These are phyloP conservation scores for Oreochromis tanganicae DNA, from an alignment of 2,113 vertebrate genomes.

Conservation along the genomic window DNA sequence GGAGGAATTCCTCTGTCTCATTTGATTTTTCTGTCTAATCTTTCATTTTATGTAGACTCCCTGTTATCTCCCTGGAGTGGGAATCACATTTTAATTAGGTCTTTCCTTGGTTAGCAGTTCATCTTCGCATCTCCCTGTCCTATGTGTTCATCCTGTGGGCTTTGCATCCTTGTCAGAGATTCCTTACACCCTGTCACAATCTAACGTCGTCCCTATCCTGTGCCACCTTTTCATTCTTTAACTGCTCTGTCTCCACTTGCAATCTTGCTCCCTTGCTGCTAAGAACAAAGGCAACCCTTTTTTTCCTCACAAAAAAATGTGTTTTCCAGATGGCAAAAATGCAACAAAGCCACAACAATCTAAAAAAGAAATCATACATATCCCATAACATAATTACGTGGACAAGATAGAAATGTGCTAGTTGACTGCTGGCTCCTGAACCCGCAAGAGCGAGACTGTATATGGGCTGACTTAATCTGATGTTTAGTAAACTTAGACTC, in stretches of 20 bases:
- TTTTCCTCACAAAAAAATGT: constrained; percentile 16
- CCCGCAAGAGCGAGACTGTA: constrained; percentile 9
- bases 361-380: constrained; percentile 16
- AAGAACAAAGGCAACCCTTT: constrained; percentile 53
- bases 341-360: constrained; percentile 37
- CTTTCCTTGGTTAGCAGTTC: constrained; percentile 61
- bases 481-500: constrained; percentile 8
- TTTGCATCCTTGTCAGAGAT: constrained; percentile 52
- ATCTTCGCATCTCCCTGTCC: constrained; percentile 38
- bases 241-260: constrained; percentile 49
- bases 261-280: constrained; percentile 52
- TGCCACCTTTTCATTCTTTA: constrained; percentile 60
- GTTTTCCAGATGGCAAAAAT: constrained; percentile 45
- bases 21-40: constrained; percentile 59
- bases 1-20: constrained; percentile 54
- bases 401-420: constrained; percentile 11
- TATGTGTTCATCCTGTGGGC: constrained; percentile 50
- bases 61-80: constrained; percentile 65
- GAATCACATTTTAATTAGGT: constrained; percentile 75
- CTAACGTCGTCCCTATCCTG: constrained; percentile 54
- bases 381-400: background rate
- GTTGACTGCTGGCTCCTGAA: constrained; percentile 13
- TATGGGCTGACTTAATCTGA: constrained; percentile 1
- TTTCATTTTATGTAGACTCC: constrained; percentile 60
- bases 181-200: constrained; percentile 56